These are phyloP conservation scores for Epinotia ramella DNA, from an alignment of 2,888 invertebrate species.

Conservation along the genomic window DNA sequence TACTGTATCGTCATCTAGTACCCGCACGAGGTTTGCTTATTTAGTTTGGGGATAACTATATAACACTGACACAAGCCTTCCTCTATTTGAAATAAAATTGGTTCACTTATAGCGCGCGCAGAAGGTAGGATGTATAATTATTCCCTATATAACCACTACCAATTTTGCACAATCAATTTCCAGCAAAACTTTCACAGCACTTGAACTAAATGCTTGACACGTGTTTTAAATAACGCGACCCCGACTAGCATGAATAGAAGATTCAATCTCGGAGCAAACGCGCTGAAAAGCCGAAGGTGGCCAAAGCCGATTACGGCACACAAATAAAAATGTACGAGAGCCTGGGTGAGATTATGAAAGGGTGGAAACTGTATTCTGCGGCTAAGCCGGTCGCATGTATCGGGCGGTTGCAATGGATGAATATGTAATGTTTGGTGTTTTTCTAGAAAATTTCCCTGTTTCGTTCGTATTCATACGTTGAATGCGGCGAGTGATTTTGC, in stretches of 20 bases:
- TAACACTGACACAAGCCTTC: not conserved
- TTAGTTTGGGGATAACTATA: too few relatives aligned
- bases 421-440: constrained; percentile 37
- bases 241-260: constrained; percentile 11
- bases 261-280: constrained; percentile 22
- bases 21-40: too few relatives aligned
- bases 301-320: constrained; percentile 30
- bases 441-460: constrained; percentile 26
- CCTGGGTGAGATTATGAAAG: constrained; percentile 26
- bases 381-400: constrained; percentile 28
- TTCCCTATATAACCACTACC: not conserved
- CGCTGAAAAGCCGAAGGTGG: constrained; percentile 24
- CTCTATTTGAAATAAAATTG: too few relatives aligned
- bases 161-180: not conserved
- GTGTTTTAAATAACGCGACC: constrained; percentile 6
- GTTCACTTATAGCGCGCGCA: too few relatives aligned
- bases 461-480: constrained; percentile 22
- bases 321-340: constrained; percentile 27
- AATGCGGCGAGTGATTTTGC: constrained; percentile 14
- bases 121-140: not conserved
- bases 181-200: not conserved
- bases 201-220: constrained; percentile 2
- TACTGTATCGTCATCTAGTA: too few relatives aligned
- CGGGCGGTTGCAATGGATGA: constrained; percentile 23
- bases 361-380: constrained; percentile 8